Evolutionary conservation across 1,140 invertebrate species (phyloP).

Genomic region (Bradynema listronoti): DNA sequence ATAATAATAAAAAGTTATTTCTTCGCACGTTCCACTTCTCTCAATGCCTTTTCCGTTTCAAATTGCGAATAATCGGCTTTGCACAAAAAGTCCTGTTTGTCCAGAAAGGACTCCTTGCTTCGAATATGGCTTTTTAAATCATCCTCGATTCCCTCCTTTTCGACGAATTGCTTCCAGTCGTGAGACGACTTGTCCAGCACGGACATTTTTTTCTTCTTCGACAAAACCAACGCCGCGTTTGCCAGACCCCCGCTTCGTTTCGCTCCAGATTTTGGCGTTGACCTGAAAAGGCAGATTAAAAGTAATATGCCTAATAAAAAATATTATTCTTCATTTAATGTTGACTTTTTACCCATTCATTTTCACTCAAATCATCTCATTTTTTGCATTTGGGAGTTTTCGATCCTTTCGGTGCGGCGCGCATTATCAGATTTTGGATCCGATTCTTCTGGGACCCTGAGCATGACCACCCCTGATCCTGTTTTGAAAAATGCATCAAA

Average conservation of each 20-base stretch:
- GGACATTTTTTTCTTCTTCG: constrained; percentile 26
- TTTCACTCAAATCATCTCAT: too few species aligned
- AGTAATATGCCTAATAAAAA: background rate
- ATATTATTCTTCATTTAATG: background rate
- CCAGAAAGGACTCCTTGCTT: constrained; percentile 37
- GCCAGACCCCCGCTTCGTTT: constrained; percentile 8
- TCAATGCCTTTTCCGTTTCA: constrained; percentile 27
- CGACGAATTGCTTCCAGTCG: constrained; percentile 40
- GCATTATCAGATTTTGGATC: too few species aligned
- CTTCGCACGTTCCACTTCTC: constrained; percentile 15
- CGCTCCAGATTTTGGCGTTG: background rate
- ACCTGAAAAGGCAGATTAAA: background rate
- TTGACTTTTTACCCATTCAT: background rate
- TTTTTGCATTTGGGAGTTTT: too few species aligned
- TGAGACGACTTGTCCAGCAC: constrained; percentile 32
- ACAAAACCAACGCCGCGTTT: background rate
- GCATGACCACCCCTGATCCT: too few species aligned
- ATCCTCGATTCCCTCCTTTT: constrained; percentile 31
- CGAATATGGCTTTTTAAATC: constrained; percentile 26
- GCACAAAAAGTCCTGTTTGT: constrained; percentile 37
- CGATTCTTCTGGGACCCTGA: too few species aligned
- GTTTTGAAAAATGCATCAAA: too few species aligned
- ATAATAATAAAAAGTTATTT: constrained; percentile 15
- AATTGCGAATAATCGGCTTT: constrained; percentile 31
- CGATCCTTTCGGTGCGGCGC: too few species aligned